phyloP scores from a whole-genome alignment of 1,140 invertebrate species.

The Cotesia typhae region DNA sequence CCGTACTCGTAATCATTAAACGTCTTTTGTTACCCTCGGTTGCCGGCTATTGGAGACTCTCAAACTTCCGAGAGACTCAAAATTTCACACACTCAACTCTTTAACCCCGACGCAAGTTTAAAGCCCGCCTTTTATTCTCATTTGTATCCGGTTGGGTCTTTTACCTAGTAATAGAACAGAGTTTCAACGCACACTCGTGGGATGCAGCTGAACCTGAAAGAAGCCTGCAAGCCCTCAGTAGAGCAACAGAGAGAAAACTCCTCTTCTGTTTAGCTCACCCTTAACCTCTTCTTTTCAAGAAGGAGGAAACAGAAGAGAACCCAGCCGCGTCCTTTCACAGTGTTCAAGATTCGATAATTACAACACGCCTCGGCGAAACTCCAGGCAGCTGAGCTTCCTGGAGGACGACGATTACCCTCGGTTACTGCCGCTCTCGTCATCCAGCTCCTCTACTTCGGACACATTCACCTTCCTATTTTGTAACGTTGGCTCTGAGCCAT shows the following conservation, averaged over 20 bases:
- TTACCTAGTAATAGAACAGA: no score
- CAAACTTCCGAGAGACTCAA: conserved; percentile 1
- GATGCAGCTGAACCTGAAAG: no score
- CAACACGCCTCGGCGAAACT: conserved; percentile 12
- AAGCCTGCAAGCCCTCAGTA: no score
- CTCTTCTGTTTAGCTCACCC: no score
- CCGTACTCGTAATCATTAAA: no score
- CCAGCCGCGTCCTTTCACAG: conserved; percentile 7
- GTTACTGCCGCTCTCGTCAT: conserved; percentile 4
- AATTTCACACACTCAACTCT: not conserved
- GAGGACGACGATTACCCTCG: conserved; percentile 19
- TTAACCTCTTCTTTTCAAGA: no score
- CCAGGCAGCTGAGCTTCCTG: conserved; percentile 11
- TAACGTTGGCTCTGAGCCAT: conserved; percentile 5
- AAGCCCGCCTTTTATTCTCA: not conserved
- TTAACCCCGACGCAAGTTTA: not conserved
- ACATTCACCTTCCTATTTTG: conserved; percentile 1
- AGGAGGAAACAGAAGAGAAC: no score
- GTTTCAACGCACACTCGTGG: no score
- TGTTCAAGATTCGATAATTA: conserved; percentile 27
- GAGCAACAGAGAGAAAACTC: no score
- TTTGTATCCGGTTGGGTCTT: not conserved
- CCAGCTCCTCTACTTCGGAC: conserved; percentile 6
- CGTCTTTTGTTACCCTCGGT: not conserved
- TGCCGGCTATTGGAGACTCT: not conserved